Percentiles rank a stretch among this genome's conserved stretches.
Evolutionary conservation across 2,888 invertebrate genomes (phyloP).

Genomic region (Pseudococcus jackbeardsleyi): DNA sequence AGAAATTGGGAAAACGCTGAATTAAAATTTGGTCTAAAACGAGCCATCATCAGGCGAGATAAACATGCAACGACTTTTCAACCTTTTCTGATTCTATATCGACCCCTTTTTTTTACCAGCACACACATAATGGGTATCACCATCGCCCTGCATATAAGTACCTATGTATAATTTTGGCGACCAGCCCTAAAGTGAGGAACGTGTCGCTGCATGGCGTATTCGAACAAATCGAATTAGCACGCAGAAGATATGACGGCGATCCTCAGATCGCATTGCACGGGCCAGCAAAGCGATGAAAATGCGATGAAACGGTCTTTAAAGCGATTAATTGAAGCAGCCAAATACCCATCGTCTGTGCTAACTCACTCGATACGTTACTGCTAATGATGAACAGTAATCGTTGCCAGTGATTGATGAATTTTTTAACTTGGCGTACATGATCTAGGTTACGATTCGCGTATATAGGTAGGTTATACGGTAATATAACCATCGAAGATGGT

Average conservation of each 20-base stretch:
- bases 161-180: constrained; percentile 33
- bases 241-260: constrained; percentile 61
- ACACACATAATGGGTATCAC: too few species aligned
- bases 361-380: constrained; percentile 33
- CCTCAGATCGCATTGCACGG: constrained; percentile 57
- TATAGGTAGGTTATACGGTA: constrained; percentile 45
- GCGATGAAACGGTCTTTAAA: constrained; percentile 65
- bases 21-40: too few species aligned
- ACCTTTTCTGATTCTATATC: too few species aligned
- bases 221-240: constrained; percentile 62
- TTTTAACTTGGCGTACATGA: constrained; percentile 39
- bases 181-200: constrained; percentile 45
- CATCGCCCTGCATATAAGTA: background rate
- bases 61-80: too few species aligned
- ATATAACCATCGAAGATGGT: background rate
- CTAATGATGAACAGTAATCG: constrained; percentile 46
- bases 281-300: constrained; percentile 64
- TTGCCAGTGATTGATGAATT: constrained; percentile 47
- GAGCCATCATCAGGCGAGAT: too few species aligned
- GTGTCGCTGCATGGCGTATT: constrained; percentile 57
- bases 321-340: constrained; percentile 61
- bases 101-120: too few species aligned
- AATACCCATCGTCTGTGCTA: constrained; percentile 37
- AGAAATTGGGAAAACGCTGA: too few species aligned
- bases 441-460: constrained; percentile 27